A percentile compares a stretch with the other conserved stretches of the same genome.
Conservation (phyloP, 2,113 vertebrate species). For the Tachuris rubrigastra region DNA sequence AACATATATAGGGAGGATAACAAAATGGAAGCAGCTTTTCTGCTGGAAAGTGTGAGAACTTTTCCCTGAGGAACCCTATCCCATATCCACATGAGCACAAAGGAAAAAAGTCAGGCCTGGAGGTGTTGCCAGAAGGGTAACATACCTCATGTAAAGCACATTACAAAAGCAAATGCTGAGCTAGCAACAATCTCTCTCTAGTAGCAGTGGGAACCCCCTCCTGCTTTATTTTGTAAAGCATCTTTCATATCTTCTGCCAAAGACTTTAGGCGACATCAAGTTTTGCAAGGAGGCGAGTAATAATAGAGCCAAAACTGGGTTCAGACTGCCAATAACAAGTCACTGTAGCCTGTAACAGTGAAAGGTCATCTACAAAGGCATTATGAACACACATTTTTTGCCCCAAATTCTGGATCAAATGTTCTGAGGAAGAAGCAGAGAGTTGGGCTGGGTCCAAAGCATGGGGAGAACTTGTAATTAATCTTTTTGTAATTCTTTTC, state of each 20-base stretch:
- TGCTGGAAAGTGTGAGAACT: neutral
- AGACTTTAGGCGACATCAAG: constrained; percentile 44
- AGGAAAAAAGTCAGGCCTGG: constrained; percentile 32
- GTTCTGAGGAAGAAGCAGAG: constrained; percentile 31
- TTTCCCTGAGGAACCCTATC: constrained; percentile 3
- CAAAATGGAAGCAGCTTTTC: neutral
- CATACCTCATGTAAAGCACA: constrained; percentile 28
- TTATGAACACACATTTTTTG: constrained; percentile 17
- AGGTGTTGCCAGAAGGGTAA: constrained; percentile 34
- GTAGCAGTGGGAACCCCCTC: constrained; percentile 58
- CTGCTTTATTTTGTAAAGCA: constrained; percentile 53
- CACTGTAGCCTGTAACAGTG: constrained; percentile 13
- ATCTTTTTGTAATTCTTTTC: constrained; percentile 37
- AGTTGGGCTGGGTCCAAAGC: constrained; percentile 8
- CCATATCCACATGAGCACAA: constrained; percentile 23
- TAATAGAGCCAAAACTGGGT: constrained; percentile 38
- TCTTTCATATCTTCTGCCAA: constrained; percentile 67
- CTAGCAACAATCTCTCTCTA: constrained; percentile 35
- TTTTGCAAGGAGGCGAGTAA: constrained; percentile 37
- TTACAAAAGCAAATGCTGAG: constrained; percentile 56
- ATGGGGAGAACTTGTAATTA: constrained; percentile 40
- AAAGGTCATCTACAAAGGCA: constrained; percentile 44
- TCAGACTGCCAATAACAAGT: constrained; percentile 27
- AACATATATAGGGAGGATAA: neutral
- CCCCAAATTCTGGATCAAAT: constrained; percentile 33